Evolutionary conservation across 2,113 vertebrate species (phyloP), one percentile per base, ranked within the genome.

Genomic region (Nansenia antarctica): DNA sequence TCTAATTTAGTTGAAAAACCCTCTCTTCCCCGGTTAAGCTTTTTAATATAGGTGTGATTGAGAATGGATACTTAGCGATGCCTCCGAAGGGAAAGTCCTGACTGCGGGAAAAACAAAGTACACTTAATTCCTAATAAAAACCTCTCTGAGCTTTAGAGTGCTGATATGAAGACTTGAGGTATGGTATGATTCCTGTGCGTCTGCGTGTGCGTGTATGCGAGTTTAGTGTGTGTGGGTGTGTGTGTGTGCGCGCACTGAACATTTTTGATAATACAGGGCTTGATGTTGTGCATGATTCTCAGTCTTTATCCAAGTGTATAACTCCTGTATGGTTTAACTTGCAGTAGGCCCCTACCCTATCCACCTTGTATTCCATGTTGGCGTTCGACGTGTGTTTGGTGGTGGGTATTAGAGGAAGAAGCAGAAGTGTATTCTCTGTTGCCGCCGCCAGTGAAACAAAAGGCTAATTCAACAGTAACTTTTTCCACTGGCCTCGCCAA

Each of bases 1-100:
- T 91, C 79, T 91, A 82, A 92, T 93, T 92, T 92, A 89, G 85
- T 92, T 86, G 88, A 91, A 92, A 92, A 88, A 81, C n/a, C n/a
- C n/a, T n/a, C n/a, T n/a, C 85, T 81, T 86, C 74, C 77, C 65
- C 70, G 76, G 84, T 82, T 86, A 85, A 85, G 89, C 89, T 88
- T 90, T 91, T 90, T 86, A 86, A 88, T 82, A 85, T 84, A 68
- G 74, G 75, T 52, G 63, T 79, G 81, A 82, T 86, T n/a, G 73
- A 80, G 73, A 72, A 53, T 58, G 72, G 85, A 75, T 85, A 83
- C 84, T 82, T 80, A 74, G 73, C 77, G 63, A 54, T 75, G 84
- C 1, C 18, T 52, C 3, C 8, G 47, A 37, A n/a, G 42, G 63
- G 65, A 82, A 71, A 73, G 60, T 7, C 22, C 45, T 22, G 24